Evolutionary conservation across 2,113 vertebrate genomes (phyloP).

Genomic region (Engraulis encrasicolus): DNA sequence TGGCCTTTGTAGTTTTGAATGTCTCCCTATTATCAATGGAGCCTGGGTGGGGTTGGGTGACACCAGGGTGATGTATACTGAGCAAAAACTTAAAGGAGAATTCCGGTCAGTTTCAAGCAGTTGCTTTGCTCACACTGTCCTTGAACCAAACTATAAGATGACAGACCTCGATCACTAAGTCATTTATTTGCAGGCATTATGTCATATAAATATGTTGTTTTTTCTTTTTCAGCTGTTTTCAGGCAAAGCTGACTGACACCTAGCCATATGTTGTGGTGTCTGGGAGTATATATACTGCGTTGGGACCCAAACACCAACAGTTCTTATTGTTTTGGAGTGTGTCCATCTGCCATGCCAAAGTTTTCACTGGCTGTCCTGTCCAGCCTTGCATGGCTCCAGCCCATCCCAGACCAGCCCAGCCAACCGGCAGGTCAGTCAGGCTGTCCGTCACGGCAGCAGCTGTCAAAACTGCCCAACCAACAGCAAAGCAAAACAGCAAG

Average conservation of each 20-base stretch:
- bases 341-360: constrained; percentile 60
- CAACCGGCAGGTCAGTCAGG: background rate
- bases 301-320: background rate
- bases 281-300: background rate
- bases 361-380: constrained; percentile 31
- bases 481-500: too few relatives aligned
- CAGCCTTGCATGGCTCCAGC: background rate
- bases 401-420: background rate
- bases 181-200: too few relatives aligned
- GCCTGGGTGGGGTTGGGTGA: too few relatives aligned
- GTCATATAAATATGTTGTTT: too few relatives aligned
- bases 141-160: too few relatives aligned
- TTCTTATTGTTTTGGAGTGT: constrained; percentile 56
- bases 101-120: too few relatives aligned
- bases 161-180: too few relatives aligned
- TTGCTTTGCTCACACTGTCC: too few relatives aligned
- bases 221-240: background rate
- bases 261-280: background rate
- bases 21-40: too few relatives aligned
- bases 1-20: too few relatives aligned
- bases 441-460: constrained; percentile 54
- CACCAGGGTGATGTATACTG: too few relatives aligned
- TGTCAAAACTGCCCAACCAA: constrained; percentile 59
- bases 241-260: background rate
- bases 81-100: too few relatives aligned